phyloP scores from a whole-genome alignment of 2,888 invertebrate genomes.

The Chrysolina haemoptera region DNA sequence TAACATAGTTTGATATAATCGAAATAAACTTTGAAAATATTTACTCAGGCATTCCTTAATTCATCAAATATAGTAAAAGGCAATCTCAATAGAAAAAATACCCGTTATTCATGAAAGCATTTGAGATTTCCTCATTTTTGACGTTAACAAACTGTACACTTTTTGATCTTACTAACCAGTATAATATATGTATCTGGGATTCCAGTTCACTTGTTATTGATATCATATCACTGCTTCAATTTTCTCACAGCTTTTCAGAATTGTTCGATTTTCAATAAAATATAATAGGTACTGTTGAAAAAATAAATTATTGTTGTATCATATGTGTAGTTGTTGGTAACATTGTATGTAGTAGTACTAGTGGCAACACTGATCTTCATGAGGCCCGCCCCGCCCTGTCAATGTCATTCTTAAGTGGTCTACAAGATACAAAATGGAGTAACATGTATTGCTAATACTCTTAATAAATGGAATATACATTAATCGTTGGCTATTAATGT shows the following conservation, averaged over 20 bases:
- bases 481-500: too few species aligned
- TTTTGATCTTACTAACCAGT: constrained; percentile 13
- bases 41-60: not conserved
- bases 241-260: not conserved
- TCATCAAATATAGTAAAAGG: not conserved
- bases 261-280: too few species aligned
- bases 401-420: too few species aligned
- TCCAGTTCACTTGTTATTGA: not conserved
- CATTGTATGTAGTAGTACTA: too few species aligned
- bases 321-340: too few species aligned
- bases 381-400: too few species aligned
- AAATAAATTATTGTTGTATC: too few species aligned
- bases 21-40: not conserved
- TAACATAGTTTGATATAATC: not conserved
- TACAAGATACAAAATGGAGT: too few species aligned
- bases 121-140: not conserved
- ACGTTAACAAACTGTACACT: constrained; percentile 7
- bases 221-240: not conserved
- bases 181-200: not conserved
- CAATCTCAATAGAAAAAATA: constrained; percentile 11
- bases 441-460: too few species aligned
- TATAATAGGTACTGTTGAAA: too few species aligned
- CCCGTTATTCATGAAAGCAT: constrained; percentile 10
- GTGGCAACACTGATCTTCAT: too few species aligned
- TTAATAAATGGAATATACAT: too few species aligned